Percentiles rank a stretch among this genome's conserved stretches.
Evolutionary conservation across 2,888 invertebrate genomes (phyloP).

Genomic region (Gasteruption jaculator): DNA sequence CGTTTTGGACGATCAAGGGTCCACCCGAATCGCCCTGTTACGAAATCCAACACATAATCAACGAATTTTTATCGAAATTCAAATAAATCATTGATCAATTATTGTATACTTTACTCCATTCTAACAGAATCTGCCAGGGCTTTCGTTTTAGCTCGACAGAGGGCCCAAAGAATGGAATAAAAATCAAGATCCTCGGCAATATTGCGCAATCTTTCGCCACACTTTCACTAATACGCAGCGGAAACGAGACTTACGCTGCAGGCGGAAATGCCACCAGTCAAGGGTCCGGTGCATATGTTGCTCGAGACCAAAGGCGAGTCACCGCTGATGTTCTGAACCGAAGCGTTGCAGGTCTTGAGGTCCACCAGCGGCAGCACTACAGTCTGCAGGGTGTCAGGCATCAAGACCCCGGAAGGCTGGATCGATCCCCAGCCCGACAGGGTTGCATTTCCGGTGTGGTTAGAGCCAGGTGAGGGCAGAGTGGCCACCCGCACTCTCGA

Average conservation of each 20-base stretch:
- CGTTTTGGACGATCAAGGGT: slow-evolving; percentile 48
- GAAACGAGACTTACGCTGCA: slow-evolving; percentile 30
- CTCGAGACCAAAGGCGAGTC: slow-evolving; percentile 28
- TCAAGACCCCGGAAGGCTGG: slow-evolving; percentile 22
- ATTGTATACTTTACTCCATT: too few species aligned
- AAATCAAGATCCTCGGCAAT: not conserved
- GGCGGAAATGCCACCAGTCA: slow-evolving; percentile 28
- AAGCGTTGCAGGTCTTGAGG: slow-evolving; percentile 27
- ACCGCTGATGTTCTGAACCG: slow-evolving; percentile 29
- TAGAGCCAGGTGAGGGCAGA: slow-evolving; percentile 38
- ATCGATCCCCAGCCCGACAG: slow-evolving; percentile 54
- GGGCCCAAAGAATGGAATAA: not conserved
- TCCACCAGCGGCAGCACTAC: slow-evolving; percentile 36
- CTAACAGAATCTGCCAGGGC: too few species aligned
- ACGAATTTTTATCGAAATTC: not conserved
- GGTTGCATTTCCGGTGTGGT: slow-evolving; percentile 38
- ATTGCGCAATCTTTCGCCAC: not conserved
- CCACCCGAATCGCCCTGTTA: slow-evolving; percentile 58
- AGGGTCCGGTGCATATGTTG: slow-evolving; percentile 36
- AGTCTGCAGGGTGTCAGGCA: slow-evolving; percentile 41
- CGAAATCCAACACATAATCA: too few species aligned
- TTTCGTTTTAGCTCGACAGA: slow-evolving; percentile 1
- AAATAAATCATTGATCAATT: too few species aligned
- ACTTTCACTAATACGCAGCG: not conserved
- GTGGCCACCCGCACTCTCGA: slow-evolving; percentile 42